These are phyloP conservation scores for Leptinotarsa tumamoca DNA, from an alignment of 2,888 invertebrate species.

Conservation along the genomic window DNA sequence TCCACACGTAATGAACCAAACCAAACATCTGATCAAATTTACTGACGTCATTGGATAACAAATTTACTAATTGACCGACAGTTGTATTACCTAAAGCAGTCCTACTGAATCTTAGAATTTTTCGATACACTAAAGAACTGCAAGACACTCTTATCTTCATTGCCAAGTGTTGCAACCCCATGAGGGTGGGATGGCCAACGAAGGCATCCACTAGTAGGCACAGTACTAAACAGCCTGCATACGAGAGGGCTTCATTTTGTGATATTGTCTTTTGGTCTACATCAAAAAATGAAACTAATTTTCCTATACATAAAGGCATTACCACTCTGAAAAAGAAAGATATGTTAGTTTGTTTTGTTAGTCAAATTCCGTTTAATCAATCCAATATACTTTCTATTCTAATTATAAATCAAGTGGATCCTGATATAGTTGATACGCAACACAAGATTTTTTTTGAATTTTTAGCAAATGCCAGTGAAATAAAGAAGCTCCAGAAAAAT, in stretches of 20 bases:
- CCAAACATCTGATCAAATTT: constrained; percentile 90
- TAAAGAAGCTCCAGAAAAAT: no score
- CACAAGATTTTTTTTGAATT: no score
- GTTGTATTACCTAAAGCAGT: constrained; percentile 72
- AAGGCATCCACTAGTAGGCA: constrained; percentile 56
- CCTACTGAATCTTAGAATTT: constrained; percentile 67
- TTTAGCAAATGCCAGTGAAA: no score
- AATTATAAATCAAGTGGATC: no score
- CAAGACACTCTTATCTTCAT: constrained; percentile 88
- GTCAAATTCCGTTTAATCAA: neutral
- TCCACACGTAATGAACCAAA: constrained; percentile 88
- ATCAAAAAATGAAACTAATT: constrained; percentile 74
- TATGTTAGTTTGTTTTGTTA: constrained; percentile 12
- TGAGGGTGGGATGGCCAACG: constrained; percentile 83
- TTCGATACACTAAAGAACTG: constrained; percentile 75
- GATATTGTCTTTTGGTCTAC: constrained; percentile 58
- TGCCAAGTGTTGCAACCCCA: constrained; percentile 85
- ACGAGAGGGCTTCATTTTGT: constrained; percentile 77
- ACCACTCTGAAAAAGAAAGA: constrained; percentile 55
- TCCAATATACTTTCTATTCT: no score
- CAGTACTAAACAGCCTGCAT: constrained; percentile 77
- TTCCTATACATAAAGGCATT: constrained; percentile 71
- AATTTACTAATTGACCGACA: constrained; percentile 66
- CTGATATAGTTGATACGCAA: no score
- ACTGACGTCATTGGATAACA: constrained; percentile 77